These are phyloP conservation scores for Petrocephalus sullivani DNA, from an alignment of 2,797 vertebrate species.

Conservation along the genomic window DNA sequence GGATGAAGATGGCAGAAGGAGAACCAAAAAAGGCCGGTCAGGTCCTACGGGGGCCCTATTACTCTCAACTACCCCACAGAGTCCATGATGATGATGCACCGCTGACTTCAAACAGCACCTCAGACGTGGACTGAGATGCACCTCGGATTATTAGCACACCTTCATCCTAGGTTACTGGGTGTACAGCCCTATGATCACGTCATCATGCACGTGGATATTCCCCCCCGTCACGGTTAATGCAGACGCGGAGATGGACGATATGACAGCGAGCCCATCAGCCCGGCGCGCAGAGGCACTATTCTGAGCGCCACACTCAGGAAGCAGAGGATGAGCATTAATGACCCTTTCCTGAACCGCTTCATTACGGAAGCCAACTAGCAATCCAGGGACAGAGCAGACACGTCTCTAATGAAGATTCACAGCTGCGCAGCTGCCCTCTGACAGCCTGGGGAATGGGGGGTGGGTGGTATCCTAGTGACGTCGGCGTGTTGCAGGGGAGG, in stretches of 20 bases:
- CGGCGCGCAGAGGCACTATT: background rate
- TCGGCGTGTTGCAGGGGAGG: background rate
- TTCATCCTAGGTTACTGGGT: background rate
- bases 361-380: background rate
- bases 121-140: background rate
- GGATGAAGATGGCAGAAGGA: constrained; percentile 29
- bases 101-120: background rate
- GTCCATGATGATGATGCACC: background rate
- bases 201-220: background rate
- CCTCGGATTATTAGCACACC: background rate
- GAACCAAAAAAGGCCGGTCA: constrained; percentile 23
- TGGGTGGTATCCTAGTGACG: background rate
- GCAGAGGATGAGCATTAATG: background rate
- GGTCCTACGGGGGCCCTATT: background rate
- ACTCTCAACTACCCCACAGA: background rate
- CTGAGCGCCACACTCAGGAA: background rate
- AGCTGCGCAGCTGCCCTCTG: background rate
- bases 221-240: background rate
- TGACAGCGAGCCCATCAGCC: background rate
- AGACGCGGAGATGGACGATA: background rate
- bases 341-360: background rate
- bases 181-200: background rate
- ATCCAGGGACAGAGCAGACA: background rate
- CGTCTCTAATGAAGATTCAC: constrained; percentile 4
- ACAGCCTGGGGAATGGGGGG: background rate